phyloP scores from a whole-genome alignment of 2,797 vertebrate species.

The Rhabdomys pumilio region DNA sequence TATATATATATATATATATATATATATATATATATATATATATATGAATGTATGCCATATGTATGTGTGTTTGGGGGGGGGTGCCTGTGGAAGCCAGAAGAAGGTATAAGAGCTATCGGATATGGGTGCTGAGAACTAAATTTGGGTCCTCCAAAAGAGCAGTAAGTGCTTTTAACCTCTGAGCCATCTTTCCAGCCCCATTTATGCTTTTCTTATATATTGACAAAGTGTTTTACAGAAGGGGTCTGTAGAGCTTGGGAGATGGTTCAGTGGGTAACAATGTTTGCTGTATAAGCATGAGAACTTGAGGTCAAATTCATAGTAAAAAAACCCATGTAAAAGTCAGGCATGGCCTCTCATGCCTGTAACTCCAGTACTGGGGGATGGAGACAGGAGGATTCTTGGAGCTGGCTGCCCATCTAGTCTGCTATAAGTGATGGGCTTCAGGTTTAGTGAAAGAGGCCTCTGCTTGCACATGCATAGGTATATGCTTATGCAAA shows the following conservation, averaged over 20 bases:
- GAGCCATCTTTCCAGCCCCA: not conserved
- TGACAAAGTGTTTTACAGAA: not conserved
- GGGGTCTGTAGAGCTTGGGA: not conserved
- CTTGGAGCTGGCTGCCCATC: not conserved
- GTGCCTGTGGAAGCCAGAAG: not conserved
- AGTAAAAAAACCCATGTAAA: not conserved
- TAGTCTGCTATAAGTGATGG: not conserved
- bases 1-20: not conserved
- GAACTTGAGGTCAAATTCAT: not conserved
- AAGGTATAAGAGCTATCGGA: not conserved
- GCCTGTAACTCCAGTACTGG: not conserved
- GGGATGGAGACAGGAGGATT: not conserved
- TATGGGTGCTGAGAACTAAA: not conserved
- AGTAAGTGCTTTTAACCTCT: not conserved
- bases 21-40: not conserved
- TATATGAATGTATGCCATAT: too few relatives aligned
- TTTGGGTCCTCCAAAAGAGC: not conserved
- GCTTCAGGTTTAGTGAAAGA: not conserved
- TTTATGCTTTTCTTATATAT: slow-evolving; percentile 7
- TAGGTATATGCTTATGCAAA: not conserved
- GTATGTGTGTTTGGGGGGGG: not conserved
- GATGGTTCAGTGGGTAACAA: not conserved
- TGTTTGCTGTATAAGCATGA: not conserved
- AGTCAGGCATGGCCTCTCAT: not conserved
- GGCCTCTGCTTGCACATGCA: not conserved